These are phyloP conservation scores for Typhlomys cinereus DNA, from an alignment of 2,113 vertebrate species.

Conservation along the genomic window DNA sequence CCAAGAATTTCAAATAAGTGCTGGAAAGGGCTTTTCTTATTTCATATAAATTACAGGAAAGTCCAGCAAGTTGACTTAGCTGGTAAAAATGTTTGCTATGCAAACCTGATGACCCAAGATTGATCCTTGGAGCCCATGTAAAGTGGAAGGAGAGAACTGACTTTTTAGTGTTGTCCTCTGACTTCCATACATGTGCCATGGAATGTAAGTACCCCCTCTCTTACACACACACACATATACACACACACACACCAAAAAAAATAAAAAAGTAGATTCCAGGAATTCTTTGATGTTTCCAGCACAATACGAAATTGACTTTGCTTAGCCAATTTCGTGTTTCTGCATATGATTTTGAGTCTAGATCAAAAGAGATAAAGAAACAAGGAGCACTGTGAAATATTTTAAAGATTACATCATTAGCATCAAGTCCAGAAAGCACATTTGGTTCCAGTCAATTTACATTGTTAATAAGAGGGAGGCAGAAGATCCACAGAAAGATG, in stretches of 20 bases:
- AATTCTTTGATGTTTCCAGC: neutral
- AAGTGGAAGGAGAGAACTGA: too few species aligned
- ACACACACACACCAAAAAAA: too few species aligned
- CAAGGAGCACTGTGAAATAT: neutral
- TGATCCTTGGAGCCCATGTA: too few species aligned
- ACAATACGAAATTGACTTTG: neutral
- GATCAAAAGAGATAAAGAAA: neutral
- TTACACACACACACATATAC: too few species aligned
- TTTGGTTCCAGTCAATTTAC: too few species aligned
- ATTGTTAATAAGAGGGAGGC: neutral
- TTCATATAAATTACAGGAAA: neutral
- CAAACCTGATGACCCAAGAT: too few species aligned
- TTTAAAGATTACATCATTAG: neutral
- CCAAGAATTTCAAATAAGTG: neutral
- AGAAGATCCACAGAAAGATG: neutral
- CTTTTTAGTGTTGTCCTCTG: too few species aligned
- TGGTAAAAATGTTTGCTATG: too few species aligned
- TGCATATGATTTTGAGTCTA: neutral
- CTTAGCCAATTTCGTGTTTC: neutral
- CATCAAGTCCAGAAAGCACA: neutral
- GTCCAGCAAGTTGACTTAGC: too few species aligned
- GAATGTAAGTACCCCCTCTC: too few species aligned
- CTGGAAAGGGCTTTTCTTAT: neutral
- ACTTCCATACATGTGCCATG: too few species aligned
- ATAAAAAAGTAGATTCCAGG: neutral